Base-by-base conservation (phyloP, 1,140 invertebrate genomes). In the Oncopodura yosiiana region DNA sequence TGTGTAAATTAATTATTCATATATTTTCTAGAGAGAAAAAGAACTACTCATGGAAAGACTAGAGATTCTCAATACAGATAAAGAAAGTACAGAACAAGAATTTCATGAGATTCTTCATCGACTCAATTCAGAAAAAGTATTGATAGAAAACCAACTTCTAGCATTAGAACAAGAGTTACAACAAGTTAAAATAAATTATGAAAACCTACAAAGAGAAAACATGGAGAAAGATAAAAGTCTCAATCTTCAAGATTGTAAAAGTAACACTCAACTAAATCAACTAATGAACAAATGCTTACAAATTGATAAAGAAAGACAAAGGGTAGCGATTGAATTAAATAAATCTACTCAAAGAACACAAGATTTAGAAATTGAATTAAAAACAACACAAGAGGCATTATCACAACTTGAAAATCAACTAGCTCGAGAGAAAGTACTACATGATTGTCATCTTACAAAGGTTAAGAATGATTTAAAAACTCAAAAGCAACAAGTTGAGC, bases 281-380 rank as follows among this genome's bases (percentile, higher is more conserved):
- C 26, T 53, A 30, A 23, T 34, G 4, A 53, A 16, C 2, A 53
- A 53, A 46, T 53, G 34, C 27, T 6, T 30, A 18, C 51, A 53
- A 26, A 12, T 53, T 27, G 12, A 36, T 3, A 53, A 37, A 26
- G 51, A 53, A 38, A 42, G 16, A 3, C 36, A 53, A 46, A 37
- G 45, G 14, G 2, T 44, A 3, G 6, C 30, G 5, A 12, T 36
- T 1, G 42, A 53, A 19, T 38, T 45, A 18, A 2, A 12, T 0
- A 36, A 32, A 37, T 11, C 43, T 14, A 1, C 27, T 12, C 12
- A 45, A 46, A 53, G 38, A 42, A 12, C 12, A 23, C 16, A 11
- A 42, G 1, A 16, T 24, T 32, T 38, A 23, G 39, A 43, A 19
- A 16, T 21, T 3, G 38, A 52, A 39, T 27, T 52, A 19, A 12